Evolutionary conservation across 2,888 invertebrate species (phyloP).

Genomic region (Heliconius hortense): DNA sequence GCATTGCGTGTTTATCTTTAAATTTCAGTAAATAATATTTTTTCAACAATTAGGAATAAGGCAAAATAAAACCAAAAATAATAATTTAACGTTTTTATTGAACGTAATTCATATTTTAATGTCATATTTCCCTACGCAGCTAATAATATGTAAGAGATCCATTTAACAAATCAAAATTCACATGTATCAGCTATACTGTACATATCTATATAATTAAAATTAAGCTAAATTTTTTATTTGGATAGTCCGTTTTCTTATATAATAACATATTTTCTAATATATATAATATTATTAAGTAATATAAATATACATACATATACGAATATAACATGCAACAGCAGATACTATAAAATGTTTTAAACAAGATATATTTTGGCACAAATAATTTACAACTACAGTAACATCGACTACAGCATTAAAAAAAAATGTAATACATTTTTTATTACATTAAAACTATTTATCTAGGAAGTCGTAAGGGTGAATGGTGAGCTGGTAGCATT

Average conservation of each 20-base stretch:
- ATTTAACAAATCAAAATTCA: slow-evolving; percentile 56
- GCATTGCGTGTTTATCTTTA: no score
- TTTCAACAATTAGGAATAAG: slow-evolving; percentile 24
- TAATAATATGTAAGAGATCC: slow-evolving; percentile 61
- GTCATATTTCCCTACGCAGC: slow-evolving; percentile 61
- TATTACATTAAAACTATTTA: not conserved
- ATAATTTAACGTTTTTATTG: slow-evolving; percentile 78
- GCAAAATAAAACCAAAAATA: slow-evolving; percentile 51
- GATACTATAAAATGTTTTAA: slow-evolving; percentile 25
- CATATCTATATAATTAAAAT: slow-evolving; percentile 46
- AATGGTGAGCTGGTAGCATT: slow-evolving; percentile 65
- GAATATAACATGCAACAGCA: slow-evolving; percentile 22
- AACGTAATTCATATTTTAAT: slow-evolving; percentile 70
- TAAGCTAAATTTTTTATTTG: slow-evolving; percentile 36
- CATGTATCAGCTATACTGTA: slow-evolving; percentile 50
- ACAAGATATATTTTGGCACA: slow-evolving; percentile 46
- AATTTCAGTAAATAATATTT: no score
- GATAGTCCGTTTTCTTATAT: slow-evolving; percentile 43
- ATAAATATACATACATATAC: not conserved
- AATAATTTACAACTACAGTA: slow-evolving; percentile 36
- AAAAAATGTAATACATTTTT: not conserved
- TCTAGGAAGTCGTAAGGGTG: slow-evolving; percentile 27
- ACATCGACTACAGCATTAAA: slow-evolving; percentile 18
- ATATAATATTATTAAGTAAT: slow-evolving; percentile 19
- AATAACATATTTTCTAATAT: slow-evolving; percentile 36